A percentile compares a stretch with the other conserved stretches of the same genome.
These are phyloP conservation scores for Nesoenas mayeri DNA, from an alignment of 2,113 vertebrate genomes.

Conservation along the genomic window DNA sequence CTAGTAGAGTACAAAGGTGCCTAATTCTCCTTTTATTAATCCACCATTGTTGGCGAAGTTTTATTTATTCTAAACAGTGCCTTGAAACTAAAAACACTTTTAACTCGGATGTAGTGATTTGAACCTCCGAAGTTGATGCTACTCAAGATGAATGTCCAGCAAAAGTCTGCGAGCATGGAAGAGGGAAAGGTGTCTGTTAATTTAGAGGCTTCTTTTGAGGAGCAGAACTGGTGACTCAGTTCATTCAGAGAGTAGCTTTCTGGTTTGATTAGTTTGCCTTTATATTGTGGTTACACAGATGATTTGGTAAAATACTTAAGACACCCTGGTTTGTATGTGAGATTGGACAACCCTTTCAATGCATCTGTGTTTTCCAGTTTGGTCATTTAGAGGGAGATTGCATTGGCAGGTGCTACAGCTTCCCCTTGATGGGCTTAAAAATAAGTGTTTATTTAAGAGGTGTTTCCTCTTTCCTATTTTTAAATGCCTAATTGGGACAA, in stretches of 20 bases:
- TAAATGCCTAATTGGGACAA: not conserved
- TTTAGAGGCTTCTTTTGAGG: not conserved
- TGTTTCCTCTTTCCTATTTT: not conserved
- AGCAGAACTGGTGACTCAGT: not conserved
- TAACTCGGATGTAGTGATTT: not conserved
- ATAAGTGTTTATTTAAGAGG: not conserved
- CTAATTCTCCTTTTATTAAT: not conserved
- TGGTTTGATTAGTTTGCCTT: not conserved
- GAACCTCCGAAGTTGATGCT: not conserved
- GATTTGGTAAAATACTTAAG: not conserved
- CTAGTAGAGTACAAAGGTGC: not conserved
- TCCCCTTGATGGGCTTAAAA: not conserved
- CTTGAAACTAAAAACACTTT: not conserved
- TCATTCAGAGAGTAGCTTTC: not conserved
- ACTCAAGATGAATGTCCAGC: not conserved
- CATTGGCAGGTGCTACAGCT: not conserved
- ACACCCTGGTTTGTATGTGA: not conserved
- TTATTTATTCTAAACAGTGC: not conserved
- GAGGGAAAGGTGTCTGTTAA: not conserved
- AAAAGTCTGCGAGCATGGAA: not conserved
- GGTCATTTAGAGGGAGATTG: not conserved
- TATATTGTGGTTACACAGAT: fast-evolving
- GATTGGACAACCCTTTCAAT: not conserved
- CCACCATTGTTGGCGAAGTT: not conserved
- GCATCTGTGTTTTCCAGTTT: not conserved